These are phyloP conservation scores for Enteromius unitaeniatus DNA, from an alignment of 2,797 vertebrate species.

Conservation along the genomic window DNA sequence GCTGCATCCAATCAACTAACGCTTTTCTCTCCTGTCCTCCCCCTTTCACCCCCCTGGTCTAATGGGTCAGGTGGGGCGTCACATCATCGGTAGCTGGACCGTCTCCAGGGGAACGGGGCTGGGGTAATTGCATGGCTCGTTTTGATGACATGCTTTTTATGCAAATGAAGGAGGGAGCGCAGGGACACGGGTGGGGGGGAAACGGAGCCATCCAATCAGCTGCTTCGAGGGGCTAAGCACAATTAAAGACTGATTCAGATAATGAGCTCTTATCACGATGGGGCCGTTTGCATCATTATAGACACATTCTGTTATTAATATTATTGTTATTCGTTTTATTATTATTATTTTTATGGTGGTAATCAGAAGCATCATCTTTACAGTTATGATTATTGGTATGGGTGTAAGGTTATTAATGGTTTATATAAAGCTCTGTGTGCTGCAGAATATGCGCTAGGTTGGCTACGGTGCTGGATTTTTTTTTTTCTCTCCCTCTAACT, in stretches of 20 bases:
- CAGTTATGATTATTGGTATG: slow-evolving; percentile 56
- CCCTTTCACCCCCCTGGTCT: slow-evolving; percentile 48
- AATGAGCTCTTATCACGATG: slow-evolving; percentile 62
- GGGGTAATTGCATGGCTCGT: slow-evolving; percentile 64
- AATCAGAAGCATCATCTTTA: slow-evolving; percentile 43
- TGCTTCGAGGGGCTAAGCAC: slow-evolving; percentile 57
- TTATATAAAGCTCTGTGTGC: slow-evolving; percentile 36
- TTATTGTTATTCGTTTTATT: slow-evolving; percentile 57
- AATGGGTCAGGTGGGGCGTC: slow-evolving; percentile 57
- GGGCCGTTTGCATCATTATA: slow-evolving; percentile 60
- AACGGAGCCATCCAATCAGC: slow-evolving; percentile 61
- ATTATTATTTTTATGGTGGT: slow-evolving; percentile 51
- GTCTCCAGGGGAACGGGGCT: slow-evolving; percentile 55
- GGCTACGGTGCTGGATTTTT: background rate
- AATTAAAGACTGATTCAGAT: slow-evolving; percentile 64
- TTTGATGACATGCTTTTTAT: slow-evolving; percentile 67
- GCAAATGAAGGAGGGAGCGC: slow-evolving; percentile 47
- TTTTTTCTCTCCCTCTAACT: slow-evolving; percentile 32
- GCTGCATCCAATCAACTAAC: slow-evolving; percentile 58
- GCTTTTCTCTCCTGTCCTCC: slow-evolving; percentile 41
- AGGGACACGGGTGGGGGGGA: slow-evolving; percentile 25
- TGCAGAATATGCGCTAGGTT: slow-evolving; percentile 12
- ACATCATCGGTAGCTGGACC: slow-evolving; percentile 54
- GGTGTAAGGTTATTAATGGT: slow-evolving; percentile 52
- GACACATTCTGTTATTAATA: slow-evolving; percentile 60